Base-by-base conservation (phyloP, 2,113 vertebrate genomes). In the Antennarius striatus region DNA sequence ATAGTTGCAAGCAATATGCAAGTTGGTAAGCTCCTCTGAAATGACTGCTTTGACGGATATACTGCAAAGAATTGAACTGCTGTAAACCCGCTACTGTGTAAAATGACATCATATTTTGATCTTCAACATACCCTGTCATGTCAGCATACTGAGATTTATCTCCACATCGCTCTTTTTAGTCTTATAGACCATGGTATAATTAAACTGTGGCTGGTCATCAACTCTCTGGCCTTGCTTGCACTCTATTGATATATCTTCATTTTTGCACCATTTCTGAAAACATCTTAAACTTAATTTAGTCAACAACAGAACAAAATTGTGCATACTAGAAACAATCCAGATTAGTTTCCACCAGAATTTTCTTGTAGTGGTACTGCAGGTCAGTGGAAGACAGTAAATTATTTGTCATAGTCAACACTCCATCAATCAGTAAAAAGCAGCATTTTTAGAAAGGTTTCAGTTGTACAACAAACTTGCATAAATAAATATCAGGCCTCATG, bases 381-480 rank as follows among this genome's bases (percentile, higher is more conserved):
- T 76, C 54, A 63, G 60, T 69, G 73, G 82, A 82, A 84, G 85
- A 88, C 72, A n/a, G 42, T 22, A 59, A 60, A 47, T 32, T 29
- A 51, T 56, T 57, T 22, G n/a, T 49, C 53, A 54, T 55, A 13
- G 57, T 57, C 71, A 56, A 75, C 61, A 50, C 81, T 81, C 65
- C 13, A 0, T 67, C 60, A 73, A 68, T 79, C 75, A 56, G 71
- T 52, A 48, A 15, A 13, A 29, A 50, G 69, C 71, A 74, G 69
- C 71, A 72, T 80, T 74, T 67, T 2, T 11, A 13, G 4, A 73
- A n/a, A 53, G 46, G 42, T 53, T 66, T 57, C 66, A 75, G 55
- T 81, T 58, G 57, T 71, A 76, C 73, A 70, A 81, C 76, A 77
- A 71, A 73, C 79, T 88, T 85, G 80, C 78, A 87, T 86, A 83